Evolutionary conservation across 2,888 invertebrate species (phyloP), one percentile per base, ranked within the genome.

Genomic region (Oxyteleia sp.): DNA sequence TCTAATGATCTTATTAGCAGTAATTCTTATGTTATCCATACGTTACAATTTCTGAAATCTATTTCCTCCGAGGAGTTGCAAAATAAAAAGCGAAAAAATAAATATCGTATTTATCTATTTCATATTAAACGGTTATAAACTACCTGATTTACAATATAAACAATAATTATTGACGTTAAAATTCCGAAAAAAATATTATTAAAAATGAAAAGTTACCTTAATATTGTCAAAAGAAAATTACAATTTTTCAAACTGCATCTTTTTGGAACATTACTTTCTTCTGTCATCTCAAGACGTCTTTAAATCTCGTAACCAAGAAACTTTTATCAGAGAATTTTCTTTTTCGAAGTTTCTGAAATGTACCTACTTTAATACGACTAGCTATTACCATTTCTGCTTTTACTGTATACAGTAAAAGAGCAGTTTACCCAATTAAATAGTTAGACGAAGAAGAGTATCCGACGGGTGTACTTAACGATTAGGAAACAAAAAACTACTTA

Each of bases 321-420:
- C 75, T 82, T 82, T 82, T 71, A 82, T 76, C 82, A 71, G 41
- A 49, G 64, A 75, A 64, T 81, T 68, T 80, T 66, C 63, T 75
- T 75, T 75, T 81, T 69, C 68, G 61, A 53, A 69, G 69, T 75
- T 81, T 81, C 81, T 81, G 74, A 75, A 81, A 81, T 81, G 75
- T 61, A 81, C 55, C 80, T 59, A 69, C 81, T 81, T 53, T 66
- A 81, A 81, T 75, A 75, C 57, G 82, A 76, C 68, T 76, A 57
- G 76, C 76, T 71, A 75, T 82, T 76, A 71, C 71, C 75, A 76
- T 82, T 82, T 82, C 76, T 59, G 43, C 76, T 69, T 82, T 82
- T 57, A 61, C 63, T 41, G 59, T 76, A 71, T 66, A 76, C 71
- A 76, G 64, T 69, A 64, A 75, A 78, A 74, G 84, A 69, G 66